These are phyloP conservation scores for Myiopsitta monachus DNA, from an alignment of 2,113 vertebrate genomes.

Conservation along the genomic window DNA sequence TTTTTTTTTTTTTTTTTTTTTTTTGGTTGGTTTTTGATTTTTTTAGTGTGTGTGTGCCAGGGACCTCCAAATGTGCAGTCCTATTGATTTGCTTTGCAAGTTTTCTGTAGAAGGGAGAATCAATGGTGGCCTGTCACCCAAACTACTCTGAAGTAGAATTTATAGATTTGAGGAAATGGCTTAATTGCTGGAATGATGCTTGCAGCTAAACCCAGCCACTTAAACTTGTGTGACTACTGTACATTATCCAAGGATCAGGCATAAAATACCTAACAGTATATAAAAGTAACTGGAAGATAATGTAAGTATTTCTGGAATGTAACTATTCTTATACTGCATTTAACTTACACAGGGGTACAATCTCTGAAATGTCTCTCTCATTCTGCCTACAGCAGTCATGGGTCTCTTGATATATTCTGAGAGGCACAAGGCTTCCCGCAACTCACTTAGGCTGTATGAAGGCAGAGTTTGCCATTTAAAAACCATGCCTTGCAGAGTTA, in stretches of 20 bases:
- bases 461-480: neutral
- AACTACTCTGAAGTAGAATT: constrained; percentile 23
- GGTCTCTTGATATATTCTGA: neutral
- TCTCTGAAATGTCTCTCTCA: neutral
- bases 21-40: too few species aligned
- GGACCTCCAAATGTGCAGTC: neutral
- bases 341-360: neutral
- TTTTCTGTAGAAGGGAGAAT: constrained; percentile 33
- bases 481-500: neutral
- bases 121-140: constrained; percentile 14
- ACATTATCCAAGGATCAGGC: neutral
- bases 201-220: neutral
- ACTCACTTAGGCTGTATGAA: fast-evolving
- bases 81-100: constrained; percentile 50
- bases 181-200: constrained; percentile 37
- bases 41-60: neutral
- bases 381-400: neutral
- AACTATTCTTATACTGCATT: neutral
- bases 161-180: constrained; percentile 20
- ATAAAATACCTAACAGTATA: neutral
- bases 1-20: too few species aligned
- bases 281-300: neutral
- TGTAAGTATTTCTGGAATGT: neutral
- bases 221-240: neutral
- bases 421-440: neutral